A percentile compares a stretch with the other conserved stretches of the same genome.
phyloP scores from a whole-genome alignment of 2,888 invertebrate genomes.

The Pheosia gnoma region DNA sequence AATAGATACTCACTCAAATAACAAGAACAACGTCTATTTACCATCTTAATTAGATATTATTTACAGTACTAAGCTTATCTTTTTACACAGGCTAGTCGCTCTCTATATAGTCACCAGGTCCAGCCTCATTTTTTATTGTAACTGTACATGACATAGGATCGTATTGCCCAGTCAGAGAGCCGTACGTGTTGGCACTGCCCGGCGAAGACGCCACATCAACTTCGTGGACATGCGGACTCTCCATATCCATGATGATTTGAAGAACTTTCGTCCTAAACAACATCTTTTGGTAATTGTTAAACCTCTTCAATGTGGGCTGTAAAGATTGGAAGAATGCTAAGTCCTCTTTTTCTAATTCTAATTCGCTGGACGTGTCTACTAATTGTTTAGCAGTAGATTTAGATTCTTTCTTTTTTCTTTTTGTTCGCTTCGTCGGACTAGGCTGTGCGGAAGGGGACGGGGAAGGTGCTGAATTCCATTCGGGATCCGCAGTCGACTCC shows the following conservation, averaged over 20 bases:
- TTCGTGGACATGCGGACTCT: neutral
- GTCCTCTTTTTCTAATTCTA: constrained; percentile 4
- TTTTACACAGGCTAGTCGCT: neutral
- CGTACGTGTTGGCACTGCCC: neutral
- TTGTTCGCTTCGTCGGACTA: neutral
- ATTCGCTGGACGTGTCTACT: neutral
- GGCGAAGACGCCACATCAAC: neutral
- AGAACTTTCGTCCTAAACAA: constrained; percentile 8
- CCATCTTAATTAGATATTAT: too few relatives aligned
- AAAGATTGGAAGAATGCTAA: constrained; percentile 9
- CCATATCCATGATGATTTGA: constrained; percentile 1
- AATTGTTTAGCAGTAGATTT: neutral
- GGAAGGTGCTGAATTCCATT: neutral
- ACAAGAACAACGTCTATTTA: too few relatives aligned
- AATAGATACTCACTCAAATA: too few relatives aligned
- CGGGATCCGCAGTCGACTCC: too few relatives aligned
- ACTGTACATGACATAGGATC: neutral
- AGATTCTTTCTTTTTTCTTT: neutral
- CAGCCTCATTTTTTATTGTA: neutral
- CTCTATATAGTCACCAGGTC: neutral
- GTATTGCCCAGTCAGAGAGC: neutral
- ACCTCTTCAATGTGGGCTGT: constrained; percentile 6
- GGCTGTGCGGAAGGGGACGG: too few relatives aligned
- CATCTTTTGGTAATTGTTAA: constrained; percentile 5
- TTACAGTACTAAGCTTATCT: too few relatives aligned